Evolutionary conservation across 2,797 vertebrate species (phyloP).

Genomic region (Myotis myotis): DNA sequence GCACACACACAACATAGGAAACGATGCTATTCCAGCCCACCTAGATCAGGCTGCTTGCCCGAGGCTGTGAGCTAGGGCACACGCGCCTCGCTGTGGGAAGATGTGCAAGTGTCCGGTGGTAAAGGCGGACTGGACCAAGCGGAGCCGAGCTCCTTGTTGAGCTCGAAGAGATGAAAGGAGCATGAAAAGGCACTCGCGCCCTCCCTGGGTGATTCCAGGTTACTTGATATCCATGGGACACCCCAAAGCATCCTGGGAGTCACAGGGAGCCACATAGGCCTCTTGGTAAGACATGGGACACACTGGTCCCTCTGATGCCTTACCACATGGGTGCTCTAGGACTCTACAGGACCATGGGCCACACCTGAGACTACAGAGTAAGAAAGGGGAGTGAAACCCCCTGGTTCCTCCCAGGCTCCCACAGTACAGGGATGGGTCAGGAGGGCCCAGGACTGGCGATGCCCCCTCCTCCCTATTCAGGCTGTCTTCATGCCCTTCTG

Average conservation of each 20-base stretch:
- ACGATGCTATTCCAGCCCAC: accelerated
- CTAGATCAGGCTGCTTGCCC: not conserved
- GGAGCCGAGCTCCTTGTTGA: accelerated
- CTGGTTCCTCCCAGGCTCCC: not conserved
- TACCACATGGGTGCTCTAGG: accelerated
- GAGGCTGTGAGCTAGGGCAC: not conserved
- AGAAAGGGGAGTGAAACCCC: not conserved
- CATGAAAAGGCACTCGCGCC: not conserved
- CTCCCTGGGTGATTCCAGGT: not conserved
- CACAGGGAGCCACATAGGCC: not conserved
- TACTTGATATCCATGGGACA: not conserved
- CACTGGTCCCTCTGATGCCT: not conserved
- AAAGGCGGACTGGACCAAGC: accelerated
- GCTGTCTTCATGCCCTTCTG: not conserved
- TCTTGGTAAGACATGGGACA: not conserved
- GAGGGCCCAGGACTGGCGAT: not conserved
- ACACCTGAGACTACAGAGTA: not conserved
- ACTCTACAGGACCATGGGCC: not conserved
- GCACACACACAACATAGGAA: not conserved
- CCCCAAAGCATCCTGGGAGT: not conserved
- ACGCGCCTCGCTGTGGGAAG: accelerated
- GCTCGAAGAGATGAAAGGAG: not conserved
- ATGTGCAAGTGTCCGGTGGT: not conserved
- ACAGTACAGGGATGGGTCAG: not conserved
- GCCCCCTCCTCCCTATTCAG: accelerated